Evolutionary conservation across 2,888 invertebrate genomes (phyloP), one percentile per base, ranked within the genome.

Genomic region (Myopa testacea): DNA sequence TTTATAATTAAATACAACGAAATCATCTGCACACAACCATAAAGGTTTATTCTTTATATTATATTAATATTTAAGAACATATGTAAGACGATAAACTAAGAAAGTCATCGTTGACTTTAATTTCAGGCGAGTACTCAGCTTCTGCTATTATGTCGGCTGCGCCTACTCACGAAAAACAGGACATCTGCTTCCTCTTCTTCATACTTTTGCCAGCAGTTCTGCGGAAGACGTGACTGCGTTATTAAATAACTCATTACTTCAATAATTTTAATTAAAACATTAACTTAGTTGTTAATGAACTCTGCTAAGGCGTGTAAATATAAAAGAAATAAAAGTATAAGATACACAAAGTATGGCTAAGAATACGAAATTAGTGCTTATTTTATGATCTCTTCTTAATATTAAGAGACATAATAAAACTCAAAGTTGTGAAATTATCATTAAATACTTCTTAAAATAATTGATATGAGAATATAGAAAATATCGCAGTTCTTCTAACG

Each of bases 61-160:
- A 60, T 60, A n/a, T n/a, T n/a, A n/a, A 55, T 16, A 55, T 55
- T 55, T 26, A 26, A 26, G 26, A 26, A 26, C 26, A 26, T 26
- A 26, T 26, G 26, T 45, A 45, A 45, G 45, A 6, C 6, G 10
- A 2, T 45, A 45, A 6, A 45, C 3, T 45, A 60, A 37, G 34
- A 16, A 16, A 37, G 1, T 16, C 6, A 34, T 12, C 38, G 6
- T 14, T 34, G 19, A 52, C 55, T 14, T 55, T 71, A 3, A 12
- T 83, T 84, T 79, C 82, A 89, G 89, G 89, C 82, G 89, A 89
- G 83, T 89, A 89, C 82, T 89, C 89, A 68, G 89, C 89, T 81
- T 89, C 89, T 81, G 89, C 89, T 78, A 89, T 89, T 80, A 89
- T 88, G 87, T 89, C 89, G 69, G 84, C 84, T 73, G 86, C 86